Percentiles rank a stretch among this genome's conserved stretches.
Evolutionary conservation across 2,113 vertebrate genomes (phyloP).

Genomic region (Aleadryas rufinucha): DNA sequence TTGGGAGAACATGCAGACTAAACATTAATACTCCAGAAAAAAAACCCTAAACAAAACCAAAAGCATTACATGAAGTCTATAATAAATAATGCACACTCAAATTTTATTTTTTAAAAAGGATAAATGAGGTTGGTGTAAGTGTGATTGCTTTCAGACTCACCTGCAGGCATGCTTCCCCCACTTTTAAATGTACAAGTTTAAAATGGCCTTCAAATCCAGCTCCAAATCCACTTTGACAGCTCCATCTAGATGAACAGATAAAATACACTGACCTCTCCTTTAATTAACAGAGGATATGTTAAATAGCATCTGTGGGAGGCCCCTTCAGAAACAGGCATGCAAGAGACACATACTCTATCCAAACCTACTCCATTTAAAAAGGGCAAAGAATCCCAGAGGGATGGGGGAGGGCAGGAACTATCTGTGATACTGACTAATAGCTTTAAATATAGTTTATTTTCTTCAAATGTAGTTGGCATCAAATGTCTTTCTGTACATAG

Average conservation of each 20-base stretch:
- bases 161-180: not conserved
- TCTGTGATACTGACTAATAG: not conserved
- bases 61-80: not conserved
- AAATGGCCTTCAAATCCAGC: not conserved
- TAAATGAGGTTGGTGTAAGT: not conserved
- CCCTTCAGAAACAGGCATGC: not conserved
- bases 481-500: not conserved
- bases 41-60: not conserved
- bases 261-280: not conserved
- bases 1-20: not conserved
- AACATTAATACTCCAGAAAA: not conserved
- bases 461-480: not conserved
- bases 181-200: not conserved
- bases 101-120: not conserved
- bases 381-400: not conserved
- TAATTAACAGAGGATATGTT: not conserved
- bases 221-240: not conserved
- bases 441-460: conserved; percentile 12
- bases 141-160: not conserved
- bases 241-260: not conserved
- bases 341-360: not conserved
- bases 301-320: not conserved
- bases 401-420: not conserved
- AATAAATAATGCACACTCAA: not conserved
- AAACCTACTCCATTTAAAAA: not conserved